phyloP scores from a whole-genome alignment of 2,797 vertebrate species.

The Limosa lapponica region DNA sequence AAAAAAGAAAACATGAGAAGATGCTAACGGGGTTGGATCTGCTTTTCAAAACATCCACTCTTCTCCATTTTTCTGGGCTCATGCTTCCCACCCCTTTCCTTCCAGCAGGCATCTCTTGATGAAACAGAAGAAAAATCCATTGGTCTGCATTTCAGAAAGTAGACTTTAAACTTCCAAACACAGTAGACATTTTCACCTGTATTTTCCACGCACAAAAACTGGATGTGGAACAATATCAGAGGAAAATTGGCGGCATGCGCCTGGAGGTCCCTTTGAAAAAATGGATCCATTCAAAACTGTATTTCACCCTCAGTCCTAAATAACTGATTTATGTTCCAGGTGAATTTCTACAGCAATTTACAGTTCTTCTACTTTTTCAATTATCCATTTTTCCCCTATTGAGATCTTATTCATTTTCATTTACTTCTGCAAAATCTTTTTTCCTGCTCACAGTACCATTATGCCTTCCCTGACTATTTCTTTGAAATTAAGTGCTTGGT shows the following conservation, averaged over 20 bases:
- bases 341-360: constrained; percentile 56
- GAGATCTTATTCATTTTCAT: constrained; percentile 60
- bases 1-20: not conserved
- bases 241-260: not conserved
- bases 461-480: not conserved
- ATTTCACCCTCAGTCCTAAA: constrained; percentile 36
- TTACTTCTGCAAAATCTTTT: constrained; percentile 51
- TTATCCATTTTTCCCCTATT: constrained; percentile 58
- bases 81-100: not conserved
- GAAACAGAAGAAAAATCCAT: not conserved
- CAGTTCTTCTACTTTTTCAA: constrained; percentile 48
- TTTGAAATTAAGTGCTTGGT: constrained; percentile 60
- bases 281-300: not conserved
- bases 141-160: not conserved
- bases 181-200: not conserved
- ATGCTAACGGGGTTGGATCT: not conserved
- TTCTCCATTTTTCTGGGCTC: not conserved
- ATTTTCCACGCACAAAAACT: constrained; percentile 4
- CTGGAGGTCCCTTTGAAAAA: not conserved
- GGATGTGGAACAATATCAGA: constrained; percentile 11
- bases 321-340: constrained; percentile 43
- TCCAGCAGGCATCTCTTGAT: not conserved
- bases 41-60: not conserved
- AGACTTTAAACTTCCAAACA: constrained; percentile 20
- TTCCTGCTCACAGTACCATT: constrained; percentile 38